These are phyloP conservation scores for Urocyon cinereoargenteus DNA, from an alignment of 2,797 vertebrate species.

Conservation along the genomic window DNA sequence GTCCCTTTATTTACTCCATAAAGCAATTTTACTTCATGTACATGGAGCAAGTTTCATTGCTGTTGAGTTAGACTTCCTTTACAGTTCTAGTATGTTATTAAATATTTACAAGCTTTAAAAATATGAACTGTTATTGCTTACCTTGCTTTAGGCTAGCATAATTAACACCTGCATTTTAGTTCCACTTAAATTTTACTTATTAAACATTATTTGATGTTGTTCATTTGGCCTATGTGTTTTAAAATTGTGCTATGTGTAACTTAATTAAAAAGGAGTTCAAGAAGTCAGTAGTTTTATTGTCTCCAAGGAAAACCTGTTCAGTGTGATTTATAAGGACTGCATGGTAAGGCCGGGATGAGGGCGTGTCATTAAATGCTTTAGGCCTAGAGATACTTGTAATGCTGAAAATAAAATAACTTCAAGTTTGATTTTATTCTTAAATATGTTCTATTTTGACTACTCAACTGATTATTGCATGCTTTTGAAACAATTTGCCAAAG, in stretches of 20 bases:
- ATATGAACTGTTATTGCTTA: constrained; percentile 42
- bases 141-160: constrained; percentile 26
- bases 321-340: background rate
- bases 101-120: constrained; percentile 44
- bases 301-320: background rate
- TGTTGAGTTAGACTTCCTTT: background rate
- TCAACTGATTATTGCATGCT: background rate
- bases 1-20: background rate
- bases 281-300: background rate
- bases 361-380: background rate
- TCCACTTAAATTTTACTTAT: background rate
- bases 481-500: background rate
- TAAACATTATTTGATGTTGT: background rate
- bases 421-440: background rate
- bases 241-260: background rate
- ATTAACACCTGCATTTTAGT: constrained; percentile 20
- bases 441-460: background rate
- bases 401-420: background rate
- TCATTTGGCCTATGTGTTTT: background rate
- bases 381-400: background rate
- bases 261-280: constrained; percentile 6
- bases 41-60: background rate
- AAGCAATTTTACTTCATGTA: background rate
- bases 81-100: constrained; percentile 8
- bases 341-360: background rate